These are phyloP conservation scores for Nephrotoma flavescens DNA, from an alignment of 2,888 invertebrate genomes.

Conservation along the genomic window DNA sequence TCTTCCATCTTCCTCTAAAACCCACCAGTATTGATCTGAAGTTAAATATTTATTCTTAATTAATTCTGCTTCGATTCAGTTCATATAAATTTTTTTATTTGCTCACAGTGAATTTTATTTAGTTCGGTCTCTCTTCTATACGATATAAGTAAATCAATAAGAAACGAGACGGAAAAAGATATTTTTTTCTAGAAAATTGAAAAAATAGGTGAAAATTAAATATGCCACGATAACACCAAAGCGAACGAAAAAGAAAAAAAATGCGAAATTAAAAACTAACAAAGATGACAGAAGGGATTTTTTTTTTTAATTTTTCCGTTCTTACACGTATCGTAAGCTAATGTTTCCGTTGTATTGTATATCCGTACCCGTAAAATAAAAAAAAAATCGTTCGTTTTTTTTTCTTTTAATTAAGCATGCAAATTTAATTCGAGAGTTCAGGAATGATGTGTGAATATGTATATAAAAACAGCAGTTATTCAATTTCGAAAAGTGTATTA, in stretches of 20 bases:
- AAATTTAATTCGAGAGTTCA: background rate
- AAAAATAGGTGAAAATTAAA: background rate
- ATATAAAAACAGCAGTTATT: background rate
- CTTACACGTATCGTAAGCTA: background rate
- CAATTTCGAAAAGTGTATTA: background rate
- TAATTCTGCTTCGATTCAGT: background rate
- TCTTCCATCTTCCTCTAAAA: background rate
- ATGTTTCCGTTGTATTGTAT: background rate
- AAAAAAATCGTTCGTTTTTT: background rate
- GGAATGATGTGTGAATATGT: background rate
- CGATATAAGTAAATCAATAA: background rate
- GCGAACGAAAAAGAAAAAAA: background rate
- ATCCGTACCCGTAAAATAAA: background rate
- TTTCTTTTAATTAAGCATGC: background rate
- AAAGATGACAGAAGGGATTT: background rate
- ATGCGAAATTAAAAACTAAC: background rate
- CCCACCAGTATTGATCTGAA: background rate
- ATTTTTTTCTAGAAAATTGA: background rate
- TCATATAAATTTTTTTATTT: background rate
- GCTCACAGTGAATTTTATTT: background rate
- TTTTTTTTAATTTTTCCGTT: background rate
- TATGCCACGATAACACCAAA: background rate
- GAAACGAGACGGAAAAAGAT: background rate
- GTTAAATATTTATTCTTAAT: background rate
- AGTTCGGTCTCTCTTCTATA: background rate